Base-by-base conservation (phyloP, 1,140 invertebrate genomes). In the Eubasilissa regina region DNA sequence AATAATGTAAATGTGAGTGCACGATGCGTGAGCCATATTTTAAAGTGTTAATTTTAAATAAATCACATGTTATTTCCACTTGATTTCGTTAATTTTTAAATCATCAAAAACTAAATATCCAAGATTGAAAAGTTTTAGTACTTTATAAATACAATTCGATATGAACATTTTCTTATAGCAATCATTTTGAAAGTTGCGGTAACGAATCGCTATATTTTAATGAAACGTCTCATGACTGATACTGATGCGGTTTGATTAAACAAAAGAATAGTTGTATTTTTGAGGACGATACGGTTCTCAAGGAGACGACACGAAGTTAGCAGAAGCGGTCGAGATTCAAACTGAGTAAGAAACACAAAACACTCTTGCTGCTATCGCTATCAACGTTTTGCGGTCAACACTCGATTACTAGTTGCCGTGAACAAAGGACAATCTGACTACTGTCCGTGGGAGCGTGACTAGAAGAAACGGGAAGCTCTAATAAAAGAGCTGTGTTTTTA, bases 301-400 rank as follows among this genome's bases (percentile, higher is more conserved):
- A 35, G 25, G 25, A 35, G 25, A 35, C 25, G 58, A 8, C 25
- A 43, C 25, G 6, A 43, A 21, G 12, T 19, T 60, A 3, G 7
- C 17, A 12, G 21, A 66, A 35, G 35, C 62, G 25, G 44, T 9
- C 25, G 12, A 12, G 35, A 15, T 35, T 6, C 6, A 35, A 35
- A 35, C 35, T 66, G 62, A 35, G 13, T 13, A 66, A 66, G 62
- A 66, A 8, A 25, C 4, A 9, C 4, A 11, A 12, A 48, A 19
- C 66, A 25, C 15, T n/a, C n/a, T 48, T 51, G 8, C 12, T 15
- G 66, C 47, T 70, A 70, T 66, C 44, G 45, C 45, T 70, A 70
- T 70, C 66, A 17, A 19, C 64, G 15, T 25, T 48, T 62, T 70
- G 66, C 66, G 66, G 66, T 70, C 66, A 70, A 70, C 66, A 48